These are phyloP conservation scores for Tragelaphus buxtoni DNA, from an alignment of 2,113 vertebrate species.

Conservation along the genomic window DNA sequence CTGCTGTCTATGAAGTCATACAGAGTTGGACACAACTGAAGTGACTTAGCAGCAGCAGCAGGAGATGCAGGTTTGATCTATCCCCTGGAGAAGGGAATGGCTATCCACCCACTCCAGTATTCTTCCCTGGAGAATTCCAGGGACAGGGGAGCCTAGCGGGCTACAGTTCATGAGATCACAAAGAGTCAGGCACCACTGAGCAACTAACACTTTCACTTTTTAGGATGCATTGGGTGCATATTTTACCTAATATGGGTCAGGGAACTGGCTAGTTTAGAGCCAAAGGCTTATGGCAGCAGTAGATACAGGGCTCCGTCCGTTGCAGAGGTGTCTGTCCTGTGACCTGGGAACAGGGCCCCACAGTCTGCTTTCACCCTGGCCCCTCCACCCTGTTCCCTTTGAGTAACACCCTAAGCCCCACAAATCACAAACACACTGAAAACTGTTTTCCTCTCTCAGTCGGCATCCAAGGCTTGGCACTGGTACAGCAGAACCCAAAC, in stretches of 20 bases:
- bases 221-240: not conserved
- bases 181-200: not conserved
- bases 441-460: not conserved
- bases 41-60: not conserved
- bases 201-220: not conserved
- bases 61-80: not conserved
- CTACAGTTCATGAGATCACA: not conserved
- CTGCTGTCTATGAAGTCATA: no score
- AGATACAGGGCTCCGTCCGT: not conserved
- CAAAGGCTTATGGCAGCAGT: not conserved
- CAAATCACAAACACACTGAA: not conserved
- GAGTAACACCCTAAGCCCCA: not conserved
- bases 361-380: not conserved
- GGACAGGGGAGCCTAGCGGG: not conserved
- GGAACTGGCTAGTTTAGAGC: not conserved
- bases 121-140: not conserved
- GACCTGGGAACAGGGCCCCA: not conserved
- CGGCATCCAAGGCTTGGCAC: not conserved
- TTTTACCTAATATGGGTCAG: not conserved
- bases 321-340: not conserved
- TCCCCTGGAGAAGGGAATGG: not conserved
- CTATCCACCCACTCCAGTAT: not conserved
- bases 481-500: not conserved
- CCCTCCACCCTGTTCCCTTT: not conserved
- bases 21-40: no score